Evolutionary conservation across 2,113 vertebrate genomes (phyloP).

Genomic region (Tor tambroides): DNA sequence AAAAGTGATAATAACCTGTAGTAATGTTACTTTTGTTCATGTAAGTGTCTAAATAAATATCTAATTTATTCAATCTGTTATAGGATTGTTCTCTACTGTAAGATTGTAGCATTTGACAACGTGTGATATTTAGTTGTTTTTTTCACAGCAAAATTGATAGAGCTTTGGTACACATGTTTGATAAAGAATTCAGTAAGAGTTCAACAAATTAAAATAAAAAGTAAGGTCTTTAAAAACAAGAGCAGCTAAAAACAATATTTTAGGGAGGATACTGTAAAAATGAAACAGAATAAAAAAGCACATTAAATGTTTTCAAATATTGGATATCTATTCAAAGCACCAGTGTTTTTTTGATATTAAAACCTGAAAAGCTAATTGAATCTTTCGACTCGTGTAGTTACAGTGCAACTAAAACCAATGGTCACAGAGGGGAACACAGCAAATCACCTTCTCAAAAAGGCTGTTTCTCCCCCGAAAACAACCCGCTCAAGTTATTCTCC

Average conservation of each 20-base stretch:
- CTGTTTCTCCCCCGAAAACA: conserved; percentile 41
- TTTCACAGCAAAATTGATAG: conserved; percentile 46
- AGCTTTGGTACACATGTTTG: conserved; percentile 67
- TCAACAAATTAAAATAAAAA: neutral
- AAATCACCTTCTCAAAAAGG: conserved; percentile 34
- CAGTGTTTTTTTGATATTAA: neutral
- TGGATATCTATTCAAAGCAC: conserved; percentile 14
- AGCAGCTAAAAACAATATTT: conserved; percentile 52
- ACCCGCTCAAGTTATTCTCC: conserved; percentile 46
- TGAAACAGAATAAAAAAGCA: neutral
- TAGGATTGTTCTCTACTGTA: neutral
- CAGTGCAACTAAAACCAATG: conserved; percentile 63
- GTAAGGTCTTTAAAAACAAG: neutral
- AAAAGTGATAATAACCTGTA: neutral
- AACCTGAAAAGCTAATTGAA: conserved; percentile 22
- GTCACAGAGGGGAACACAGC: conserved; percentile 34
- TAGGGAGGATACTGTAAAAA: conserved; percentile 43
- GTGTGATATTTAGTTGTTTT: neutral
- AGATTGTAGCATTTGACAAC: conserved; percentile 16
- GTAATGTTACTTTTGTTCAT: neutral
- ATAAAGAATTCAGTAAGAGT: conserved; percentile 57
- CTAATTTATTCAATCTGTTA: neutral
- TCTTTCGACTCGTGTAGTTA: conserved; percentile 10
- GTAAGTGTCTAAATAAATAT: neutral
- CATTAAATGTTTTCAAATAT: neutral